Conservation (phyloP, 2,797 vertebrate genomes). For the Hybognathus amarus region DNA sequence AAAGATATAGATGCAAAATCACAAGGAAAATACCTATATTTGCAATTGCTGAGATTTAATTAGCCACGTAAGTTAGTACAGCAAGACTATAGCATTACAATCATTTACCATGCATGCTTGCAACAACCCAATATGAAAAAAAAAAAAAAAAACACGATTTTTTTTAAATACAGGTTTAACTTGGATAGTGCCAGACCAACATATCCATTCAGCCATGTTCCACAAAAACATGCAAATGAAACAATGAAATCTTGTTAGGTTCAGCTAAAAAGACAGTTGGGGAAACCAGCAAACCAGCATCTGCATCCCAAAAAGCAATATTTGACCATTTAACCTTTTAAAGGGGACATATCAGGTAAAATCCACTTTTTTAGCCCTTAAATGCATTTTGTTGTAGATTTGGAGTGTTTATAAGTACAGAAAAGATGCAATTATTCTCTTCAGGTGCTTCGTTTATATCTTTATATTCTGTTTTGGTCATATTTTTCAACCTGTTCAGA, state of each 20-base stretch:
- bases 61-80: neutral
- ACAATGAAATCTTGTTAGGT: neutral
- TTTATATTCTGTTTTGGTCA: too few relatives aligned
- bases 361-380: too few relatives aligned
- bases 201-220: neutral
- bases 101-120: neutral
- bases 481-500: too few relatives aligned
- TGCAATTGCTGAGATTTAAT: neutral
- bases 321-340: neutral
- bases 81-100: neutral
- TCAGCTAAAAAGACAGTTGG: neutral
- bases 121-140: neutral
- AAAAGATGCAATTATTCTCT: too few relatives aligned
- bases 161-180: neutral
- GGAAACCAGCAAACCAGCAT: neutral
- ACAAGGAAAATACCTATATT: constrained; percentile 40
- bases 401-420: too few relatives aligned
- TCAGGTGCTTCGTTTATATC: too few relatives aligned
- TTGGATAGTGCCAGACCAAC: neutral
- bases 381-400: too few relatives aligned
- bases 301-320: neutral
- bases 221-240: neutral
- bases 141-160: too few relatives aligned
- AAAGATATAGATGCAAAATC: constrained; percentile 8
- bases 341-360: too few relatives aligned